phyloP scores from a whole-genome alignment of 2,888 invertebrate genomes.

The Zeuzera pyrina region DNA sequence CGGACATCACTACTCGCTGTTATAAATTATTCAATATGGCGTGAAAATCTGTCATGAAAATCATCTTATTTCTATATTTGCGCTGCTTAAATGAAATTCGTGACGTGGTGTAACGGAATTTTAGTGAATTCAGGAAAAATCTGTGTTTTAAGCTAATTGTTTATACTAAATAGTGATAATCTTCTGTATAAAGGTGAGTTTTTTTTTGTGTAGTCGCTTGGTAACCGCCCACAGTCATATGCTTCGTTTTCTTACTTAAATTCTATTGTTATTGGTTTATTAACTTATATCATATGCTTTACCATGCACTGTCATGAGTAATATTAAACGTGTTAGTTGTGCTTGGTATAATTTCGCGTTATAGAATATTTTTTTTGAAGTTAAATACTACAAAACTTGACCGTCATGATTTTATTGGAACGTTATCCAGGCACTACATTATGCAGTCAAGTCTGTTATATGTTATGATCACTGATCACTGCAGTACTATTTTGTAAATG shows the following conservation, averaged over 20 bases:
- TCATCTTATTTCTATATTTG: constrained; percentile 39
- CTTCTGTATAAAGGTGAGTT: constrained; percentile 38
- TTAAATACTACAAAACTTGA: too few relatives aligned
- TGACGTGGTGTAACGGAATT: constrained; percentile 60
- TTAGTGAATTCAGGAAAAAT: constrained; percentile 28
- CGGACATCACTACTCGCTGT: background rate
- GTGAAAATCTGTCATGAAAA: constrained; percentile 28
- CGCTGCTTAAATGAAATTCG: constrained; percentile 32
- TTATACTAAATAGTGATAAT: constrained; percentile 2
- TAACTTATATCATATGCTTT: background rate
- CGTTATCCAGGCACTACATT: too few relatives aligned
- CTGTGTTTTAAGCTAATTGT: constrained; percentile 4
- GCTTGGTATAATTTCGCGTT: too few relatives aligned
- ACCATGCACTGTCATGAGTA: too few relatives aligned
- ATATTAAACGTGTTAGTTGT: too few relatives aligned
- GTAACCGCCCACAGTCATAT: constrained; percentile 58
- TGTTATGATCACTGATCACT: too few relatives aligned
- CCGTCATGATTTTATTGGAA: too few relatives aligned
- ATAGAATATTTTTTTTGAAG: too few relatives aligned
- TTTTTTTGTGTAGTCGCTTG: constrained; percentile 47
- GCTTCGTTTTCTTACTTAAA: constrained; percentile 42
- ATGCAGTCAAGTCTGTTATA: too few relatives aligned
- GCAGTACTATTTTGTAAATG: too few relatives aligned
- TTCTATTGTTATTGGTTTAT: constrained; percentile 15
- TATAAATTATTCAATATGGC: constrained; percentile 50